Evolutionary conservation across 2,113 vertebrate species (phyloP).

Genomic region (Uropsilus gracilis): DNA sequence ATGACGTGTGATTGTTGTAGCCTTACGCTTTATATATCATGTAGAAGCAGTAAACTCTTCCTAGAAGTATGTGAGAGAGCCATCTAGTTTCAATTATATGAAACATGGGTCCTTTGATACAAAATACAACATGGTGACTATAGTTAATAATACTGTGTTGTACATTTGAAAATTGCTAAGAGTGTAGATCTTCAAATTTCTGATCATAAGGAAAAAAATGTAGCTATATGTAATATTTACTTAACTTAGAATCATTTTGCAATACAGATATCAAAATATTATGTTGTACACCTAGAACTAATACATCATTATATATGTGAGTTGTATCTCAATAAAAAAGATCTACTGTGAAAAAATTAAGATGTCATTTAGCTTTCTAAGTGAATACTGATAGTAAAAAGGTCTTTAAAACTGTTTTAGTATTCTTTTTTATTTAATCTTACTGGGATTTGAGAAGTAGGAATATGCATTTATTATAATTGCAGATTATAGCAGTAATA

Average conservation of each 20-base stretch:
- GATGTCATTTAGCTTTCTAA: neutral
- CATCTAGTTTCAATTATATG: neutral
- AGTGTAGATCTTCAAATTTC: neutral
- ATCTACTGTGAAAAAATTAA: neutral
- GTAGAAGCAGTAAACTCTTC: neutral
- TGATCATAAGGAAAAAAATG: neutral
- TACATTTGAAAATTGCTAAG: neutral
- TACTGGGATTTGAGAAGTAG: neutral
- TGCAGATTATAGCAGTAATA: slow-evolving; percentile 13
- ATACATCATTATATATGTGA: neutral
- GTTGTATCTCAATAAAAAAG: neutral
- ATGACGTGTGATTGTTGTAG: neutral
- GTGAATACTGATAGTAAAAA: neutral
- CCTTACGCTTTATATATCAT: neutral
- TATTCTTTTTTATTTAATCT: neutral
- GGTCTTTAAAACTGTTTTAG: neutral
- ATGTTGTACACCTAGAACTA: neutral
- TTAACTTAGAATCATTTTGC: neutral
- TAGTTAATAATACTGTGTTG: neutral
- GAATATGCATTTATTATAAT: neutral
- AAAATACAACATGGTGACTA: neutral
- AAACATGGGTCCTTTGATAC: neutral
- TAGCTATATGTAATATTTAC: neutral
- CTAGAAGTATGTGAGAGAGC: neutral
- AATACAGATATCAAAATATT: neutral